A percentile compares a stretch with the other conserved stretches of the same genome.
Conservation (phyloP, 2,888 invertebrate species). For the Eustalomyia histrio region DNA sequence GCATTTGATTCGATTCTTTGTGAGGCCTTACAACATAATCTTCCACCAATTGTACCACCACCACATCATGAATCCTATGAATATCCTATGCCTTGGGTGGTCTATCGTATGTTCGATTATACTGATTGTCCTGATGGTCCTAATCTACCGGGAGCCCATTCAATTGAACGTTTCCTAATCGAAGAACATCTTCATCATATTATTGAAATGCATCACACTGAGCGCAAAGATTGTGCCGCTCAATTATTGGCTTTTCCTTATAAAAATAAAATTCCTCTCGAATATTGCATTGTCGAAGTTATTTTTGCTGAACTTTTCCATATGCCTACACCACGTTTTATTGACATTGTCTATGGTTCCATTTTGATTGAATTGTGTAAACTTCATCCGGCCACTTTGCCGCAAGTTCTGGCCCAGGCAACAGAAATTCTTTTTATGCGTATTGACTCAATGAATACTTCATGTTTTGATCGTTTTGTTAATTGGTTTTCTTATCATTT, state of each 20-base stretch:
- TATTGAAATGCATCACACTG: constrained; percentile 90
- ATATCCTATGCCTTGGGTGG: constrained; percentile 97
- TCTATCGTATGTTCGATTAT: constrained; percentile 98
- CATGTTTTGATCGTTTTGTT: constrained; percentile 97
- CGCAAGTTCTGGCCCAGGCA: constrained; percentile 97
- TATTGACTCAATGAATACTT: constrained; percentile 97
- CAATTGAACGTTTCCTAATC: constrained; percentile 97
- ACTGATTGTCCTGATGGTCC: constrained; percentile 98
- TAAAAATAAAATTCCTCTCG: constrained; percentile 95
- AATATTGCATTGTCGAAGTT: constrained; percentile 98
- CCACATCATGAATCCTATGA: constrained; percentile 93
- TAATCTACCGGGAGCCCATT: constrained; percentile 95
- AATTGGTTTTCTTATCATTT: constrained; percentile 99
- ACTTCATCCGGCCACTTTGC: constrained; percentile 97
- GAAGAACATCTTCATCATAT: constrained; percentile 98
- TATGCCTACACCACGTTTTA: constrained; percentile 91
- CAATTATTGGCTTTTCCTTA: constrained; percentile 95
- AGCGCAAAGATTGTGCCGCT: constrained; percentile 97
- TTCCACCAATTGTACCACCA: constrained; percentile 94
- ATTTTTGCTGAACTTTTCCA: constrained; percentile 96
- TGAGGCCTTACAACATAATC: constrained; percentile 96
- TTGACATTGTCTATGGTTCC: constrained; percentile 96
- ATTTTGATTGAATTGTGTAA: constrained; percentile 98
- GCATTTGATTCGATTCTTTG: constrained; percentile 97
- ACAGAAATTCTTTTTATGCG: constrained; percentile 98